Percentiles rank a stretch among this genome's conserved stretches.
Conservation (phyloP, 2,113 vertebrate genomes). For the Trichomycterus rosablanca region DNA sequence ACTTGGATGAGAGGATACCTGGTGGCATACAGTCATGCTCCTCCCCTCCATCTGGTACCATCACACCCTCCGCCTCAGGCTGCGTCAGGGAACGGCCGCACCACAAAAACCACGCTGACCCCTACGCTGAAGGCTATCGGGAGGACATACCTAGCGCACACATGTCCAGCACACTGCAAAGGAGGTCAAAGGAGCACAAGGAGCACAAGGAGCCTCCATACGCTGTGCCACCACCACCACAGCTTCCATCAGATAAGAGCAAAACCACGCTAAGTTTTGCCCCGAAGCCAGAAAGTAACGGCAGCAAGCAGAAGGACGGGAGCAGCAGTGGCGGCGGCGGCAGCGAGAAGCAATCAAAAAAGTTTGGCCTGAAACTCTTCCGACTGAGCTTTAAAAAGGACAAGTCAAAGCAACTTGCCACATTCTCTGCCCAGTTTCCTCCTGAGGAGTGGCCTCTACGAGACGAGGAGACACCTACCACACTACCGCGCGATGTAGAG, state of each 20-base stretch:
- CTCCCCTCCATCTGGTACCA: constrained; percentile 87
- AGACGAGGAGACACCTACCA: constrained; percentile 88
- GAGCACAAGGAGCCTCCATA: constrained; percentile 81
- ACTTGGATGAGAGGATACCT: constrained; percentile 90
- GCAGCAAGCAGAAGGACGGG: constrained; percentile 82
- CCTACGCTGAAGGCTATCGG: constrained; percentile 84
- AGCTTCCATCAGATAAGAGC: constrained; percentile 82
- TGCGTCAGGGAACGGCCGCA: constrained; percentile 84
- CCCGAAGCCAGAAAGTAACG: constrained; percentile 89
- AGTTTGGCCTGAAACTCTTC: constrained; percentile 95
- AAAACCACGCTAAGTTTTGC: constrained; percentile 89
- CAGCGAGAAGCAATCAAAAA: constrained; percentile 86
- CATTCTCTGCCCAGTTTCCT: constrained; percentile 96
- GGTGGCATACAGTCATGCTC: constrained; percentile 88
- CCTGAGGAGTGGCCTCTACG: constrained; percentile 95
- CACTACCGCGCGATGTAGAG: constrained; percentile 89
- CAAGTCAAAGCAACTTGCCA: constrained; percentile 91
- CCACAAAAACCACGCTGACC: constrained; percentile 89
- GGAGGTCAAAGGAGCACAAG: constrained; percentile 91
- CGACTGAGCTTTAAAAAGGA: constrained; percentile 97
- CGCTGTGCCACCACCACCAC: constrained; percentile 76
- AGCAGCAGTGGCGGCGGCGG: constrained; percentile 51
- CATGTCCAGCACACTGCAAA: constrained; percentile 87
- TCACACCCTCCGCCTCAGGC: constrained; percentile 87
- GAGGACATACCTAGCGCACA: constrained; percentile 87